phyloP scores from a whole-genome alignment of 2,797 vertebrate species.

The Gallirallus australis region DNA sequence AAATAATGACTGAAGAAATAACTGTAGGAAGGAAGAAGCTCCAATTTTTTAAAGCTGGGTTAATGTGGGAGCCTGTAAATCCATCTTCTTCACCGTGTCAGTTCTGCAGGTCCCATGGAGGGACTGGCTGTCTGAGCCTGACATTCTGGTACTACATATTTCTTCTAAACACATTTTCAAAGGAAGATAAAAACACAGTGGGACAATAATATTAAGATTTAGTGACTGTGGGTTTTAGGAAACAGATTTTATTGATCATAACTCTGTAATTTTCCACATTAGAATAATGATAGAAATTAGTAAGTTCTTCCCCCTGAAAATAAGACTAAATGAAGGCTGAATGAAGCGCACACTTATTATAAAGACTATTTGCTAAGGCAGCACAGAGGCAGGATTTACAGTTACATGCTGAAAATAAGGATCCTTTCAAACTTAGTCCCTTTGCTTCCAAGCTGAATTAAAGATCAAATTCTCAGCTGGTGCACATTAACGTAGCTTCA shows the following conservation, averaged over 20 bases:
- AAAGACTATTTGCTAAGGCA: not conserved
- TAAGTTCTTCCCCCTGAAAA: not conserved
- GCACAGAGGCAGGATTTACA: not conserved
- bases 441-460: not conserved
- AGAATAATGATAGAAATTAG: not conserved
- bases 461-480: not conserved
- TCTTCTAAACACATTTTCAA: not conserved
- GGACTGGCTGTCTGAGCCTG: not conserved
- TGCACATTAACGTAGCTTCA: not conserved
- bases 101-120: not conserved
- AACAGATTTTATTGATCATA: not conserved
- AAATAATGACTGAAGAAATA: not conserved
- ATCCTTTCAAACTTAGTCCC: not conserved
- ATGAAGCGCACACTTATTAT: not conserved
- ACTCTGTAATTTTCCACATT: not conserved
- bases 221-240: accelerated
- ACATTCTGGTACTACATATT: not conserved
- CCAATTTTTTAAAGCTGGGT: not conserved
- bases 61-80: not conserved
- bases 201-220: not conserved
- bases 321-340: not conserved
- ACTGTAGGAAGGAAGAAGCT: not conserved
- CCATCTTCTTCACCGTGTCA: not conserved
- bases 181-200: not conserved
- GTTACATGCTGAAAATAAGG: not conserved